Conservation (phyloP, 2,888 invertebrate species). For the Drosophila heteroneura region DNA sequence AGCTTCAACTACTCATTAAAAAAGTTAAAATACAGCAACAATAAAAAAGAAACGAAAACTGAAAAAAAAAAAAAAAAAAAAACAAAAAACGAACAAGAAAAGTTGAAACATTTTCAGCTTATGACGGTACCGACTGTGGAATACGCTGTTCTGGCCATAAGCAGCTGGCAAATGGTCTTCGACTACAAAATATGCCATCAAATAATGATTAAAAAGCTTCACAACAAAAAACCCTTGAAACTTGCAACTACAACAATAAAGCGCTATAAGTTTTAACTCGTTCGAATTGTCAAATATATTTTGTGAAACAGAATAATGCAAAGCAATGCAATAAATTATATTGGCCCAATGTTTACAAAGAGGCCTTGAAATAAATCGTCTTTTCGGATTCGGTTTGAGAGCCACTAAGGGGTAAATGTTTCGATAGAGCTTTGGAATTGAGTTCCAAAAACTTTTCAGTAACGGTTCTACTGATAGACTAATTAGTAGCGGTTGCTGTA, state of each 20-base stretch:
- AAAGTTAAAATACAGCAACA: constrained; percentile 28
- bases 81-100: too few relatives aligned
- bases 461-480: background rate
- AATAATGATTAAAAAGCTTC: background rate
- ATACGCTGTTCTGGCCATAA: background rate
- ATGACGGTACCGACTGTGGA: background rate
- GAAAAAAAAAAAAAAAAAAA: background rate
- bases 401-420: too few relatives aligned
- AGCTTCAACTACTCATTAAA: constrained; percentile 76
- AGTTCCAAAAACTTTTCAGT: background rate
- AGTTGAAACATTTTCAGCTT: background rate
- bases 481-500: too few relatives aligned
- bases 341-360: background rate
- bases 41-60: background rate
- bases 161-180: background rate
- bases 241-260: too few relatives aligned
- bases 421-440: background rate
- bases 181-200: background rate
- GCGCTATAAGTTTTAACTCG: too few relatives aligned
- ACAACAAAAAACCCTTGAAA: background rate
- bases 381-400: too few relatives aligned
- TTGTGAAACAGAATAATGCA: too few relatives aligned
- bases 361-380: background rate
- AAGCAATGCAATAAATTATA: background rate
- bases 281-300: too few relatives aligned